Evolutionary conservation across 1,140 invertebrate genomes (phyloP).

Genomic region (Anoplophora glabripennis): DNA sequence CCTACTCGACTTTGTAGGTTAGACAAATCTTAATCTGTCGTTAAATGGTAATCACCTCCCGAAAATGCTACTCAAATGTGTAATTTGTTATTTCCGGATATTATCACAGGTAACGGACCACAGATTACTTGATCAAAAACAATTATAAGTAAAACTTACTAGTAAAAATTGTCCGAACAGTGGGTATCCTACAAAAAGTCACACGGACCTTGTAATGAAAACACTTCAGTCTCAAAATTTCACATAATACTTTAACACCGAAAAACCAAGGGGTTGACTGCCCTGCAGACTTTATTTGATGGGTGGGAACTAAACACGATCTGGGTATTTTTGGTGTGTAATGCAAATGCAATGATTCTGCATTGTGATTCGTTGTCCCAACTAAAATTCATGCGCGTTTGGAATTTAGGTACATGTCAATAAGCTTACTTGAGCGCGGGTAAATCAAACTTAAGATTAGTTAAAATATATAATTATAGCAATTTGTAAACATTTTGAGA

Average conservation of each 20-base stretch:
- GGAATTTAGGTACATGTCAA: no score
- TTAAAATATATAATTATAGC: no score
- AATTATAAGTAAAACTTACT: conserved; percentile 4
- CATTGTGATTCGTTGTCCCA: no score
- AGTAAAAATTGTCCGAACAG: not conserved
- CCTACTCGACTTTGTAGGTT: conserved; percentile 1
- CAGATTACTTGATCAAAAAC: not conserved
- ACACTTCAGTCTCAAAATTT: conserved; percentile 1
- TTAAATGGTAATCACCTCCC: not conserved
- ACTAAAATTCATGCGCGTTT: no score
- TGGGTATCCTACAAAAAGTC: not conserved
- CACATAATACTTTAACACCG: conserved; percentile 13
- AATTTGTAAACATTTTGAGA: no score
- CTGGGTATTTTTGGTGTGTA: no score
- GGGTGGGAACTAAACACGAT: no score
- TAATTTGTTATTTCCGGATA: not conserved
- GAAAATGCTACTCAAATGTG: not conserved
- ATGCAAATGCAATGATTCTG: no score
- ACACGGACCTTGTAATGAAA: not conserved
- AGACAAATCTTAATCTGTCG: not conserved
- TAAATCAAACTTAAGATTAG: no score
- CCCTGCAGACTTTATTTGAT: no score
- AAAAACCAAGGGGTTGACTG: not conserved
- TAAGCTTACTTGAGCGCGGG: no score
- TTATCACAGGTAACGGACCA: not conserved